phyloP scores from a whole-genome alignment of 2,113 vertebrate species.

The Hyperopisus bebe region DNA sequence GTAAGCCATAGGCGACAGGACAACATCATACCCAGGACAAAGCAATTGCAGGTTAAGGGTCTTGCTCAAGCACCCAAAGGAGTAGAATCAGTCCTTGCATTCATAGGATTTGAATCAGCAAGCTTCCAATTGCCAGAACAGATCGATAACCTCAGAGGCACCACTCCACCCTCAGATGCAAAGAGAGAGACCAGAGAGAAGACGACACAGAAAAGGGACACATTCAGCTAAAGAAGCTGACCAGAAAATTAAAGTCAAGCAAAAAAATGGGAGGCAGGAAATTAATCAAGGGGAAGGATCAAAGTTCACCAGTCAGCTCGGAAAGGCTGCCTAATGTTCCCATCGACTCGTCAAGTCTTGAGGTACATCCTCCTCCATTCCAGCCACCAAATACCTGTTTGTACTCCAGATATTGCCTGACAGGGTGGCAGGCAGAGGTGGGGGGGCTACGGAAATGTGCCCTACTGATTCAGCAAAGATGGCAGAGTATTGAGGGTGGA shows the following conservation, averaged over 20 bases:
- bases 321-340: background rate
- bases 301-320: background rate
- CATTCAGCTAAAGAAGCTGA: background rate
- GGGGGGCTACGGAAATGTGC: background rate
- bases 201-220: background rate
- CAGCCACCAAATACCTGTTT: background rate
- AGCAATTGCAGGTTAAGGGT: no score
- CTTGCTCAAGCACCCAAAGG: no score
- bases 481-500: background rate
- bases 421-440: no score
- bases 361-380: background rate
- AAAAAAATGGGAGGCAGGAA: background rate
- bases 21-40: no score
- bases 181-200: background rate
- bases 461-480: background rate
- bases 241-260: background rate
- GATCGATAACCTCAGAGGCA: no score
- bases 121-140: no score
- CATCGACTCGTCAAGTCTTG: background rate
- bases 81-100: no score
- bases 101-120: no score
- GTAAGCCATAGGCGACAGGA: no score
- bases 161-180: no score
- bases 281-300: background rate
- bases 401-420: background rate